These are phyloP conservation scores for Craniophora ligustri DNA, from an alignment of 2,888 invertebrate species.

Conservation along the genomic window DNA sequence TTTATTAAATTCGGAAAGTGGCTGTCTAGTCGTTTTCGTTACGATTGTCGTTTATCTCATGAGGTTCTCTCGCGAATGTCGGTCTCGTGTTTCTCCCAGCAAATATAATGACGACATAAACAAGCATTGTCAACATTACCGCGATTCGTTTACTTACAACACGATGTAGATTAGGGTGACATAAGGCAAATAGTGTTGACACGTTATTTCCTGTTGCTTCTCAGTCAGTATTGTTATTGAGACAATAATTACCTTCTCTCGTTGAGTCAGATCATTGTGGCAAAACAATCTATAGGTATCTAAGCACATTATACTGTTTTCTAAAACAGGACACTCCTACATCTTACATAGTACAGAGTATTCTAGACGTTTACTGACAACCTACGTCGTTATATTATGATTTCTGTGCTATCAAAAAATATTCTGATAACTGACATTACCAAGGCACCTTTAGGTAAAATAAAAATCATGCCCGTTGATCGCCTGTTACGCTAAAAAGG, in stretches of 20 bases:
- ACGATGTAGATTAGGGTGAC: slow-evolving; percentile 77
- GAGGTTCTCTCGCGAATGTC: slow-evolving; percentile 72
- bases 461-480: too few species aligned
- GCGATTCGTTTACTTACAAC: slow-evolving; percentile 70
- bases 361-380: too few species aligned
- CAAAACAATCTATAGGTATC: too few species aligned
- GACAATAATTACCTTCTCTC: slow-evolving; percentile 19
- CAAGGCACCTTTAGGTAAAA: too few species aligned
- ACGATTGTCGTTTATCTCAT: slow-evolving; percentile 71
- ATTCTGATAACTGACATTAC: too few species aligned
- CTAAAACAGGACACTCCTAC: too few species aligned
- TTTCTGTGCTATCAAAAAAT: too few species aligned
- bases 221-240: slow-evolving; percentile 36
- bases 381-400: too few species aligned
- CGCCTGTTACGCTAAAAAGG: too few species aligned
- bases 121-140: slow-evolving; percentile 73
- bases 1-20: slow-evolving; percentile 35
- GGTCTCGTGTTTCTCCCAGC: slow-evolving; percentile 58
- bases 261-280: neutral
- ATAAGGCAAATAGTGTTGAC: slow-evolving; percentile 79
- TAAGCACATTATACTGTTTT: too few species aligned
- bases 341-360: too few species aligned
- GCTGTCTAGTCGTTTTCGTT: slow-evolving; percentile 63
- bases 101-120: slow-evolving; percentile 70
- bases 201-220: slow-evolving; percentile 78